Evolutionary conservation across 2,113 vertebrate species (phyloP), one percentile per base, ranked within the genome.

Genomic region (Cephalopholis sonnerati): DNA sequence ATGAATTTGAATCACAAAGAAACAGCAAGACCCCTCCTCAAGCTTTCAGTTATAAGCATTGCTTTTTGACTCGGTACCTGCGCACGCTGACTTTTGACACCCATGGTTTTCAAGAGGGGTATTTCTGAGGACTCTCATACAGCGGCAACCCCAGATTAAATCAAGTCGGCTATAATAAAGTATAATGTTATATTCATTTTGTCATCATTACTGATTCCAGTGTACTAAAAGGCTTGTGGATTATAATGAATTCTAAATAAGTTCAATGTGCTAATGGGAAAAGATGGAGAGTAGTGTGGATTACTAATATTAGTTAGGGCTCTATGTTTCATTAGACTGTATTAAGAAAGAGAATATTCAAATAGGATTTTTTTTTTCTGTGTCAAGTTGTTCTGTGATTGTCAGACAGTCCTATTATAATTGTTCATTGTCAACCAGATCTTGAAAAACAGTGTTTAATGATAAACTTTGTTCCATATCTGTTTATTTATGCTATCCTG

Each of bases 1-100:
- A 95, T 95, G 92, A 87, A 96, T 95, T 95, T 95, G 93, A 96
- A 96, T 96, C 91, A 96, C 95, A 96, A 96, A 96, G 95, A 93
- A 94, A 95, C 94, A 95, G 95, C 93, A 88, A 93, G 95, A 92
- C 89, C 79, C 91, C 94, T 93, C 90, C 86, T 92, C 82, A 74
- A 90, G 92, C 91, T 90, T 94, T 93, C 92, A 89, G 91, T 90
- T 94, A 91, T 91, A 91, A 89, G 91, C 81, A 79, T 88, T 83
- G 92, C 91, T 91, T 93, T 95, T 93, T 93, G 88, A 91, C 81
- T 87, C 64, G 7, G 64, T 93, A 93, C 95, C 92, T 93, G 87
- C 64, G 20, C 93, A 88, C 2, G 88, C 93, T 92, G 93, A 95
- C 94, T 95, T 94, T 84, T 93, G 91, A 92, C 93, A 91, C 94